Percentiles rank a stretch among this genome's conserved stretches.
Evolutionary conservation across 2,888 invertebrate genomes (phyloP).

Genomic region (Pilophorus perplexus): DNA sequence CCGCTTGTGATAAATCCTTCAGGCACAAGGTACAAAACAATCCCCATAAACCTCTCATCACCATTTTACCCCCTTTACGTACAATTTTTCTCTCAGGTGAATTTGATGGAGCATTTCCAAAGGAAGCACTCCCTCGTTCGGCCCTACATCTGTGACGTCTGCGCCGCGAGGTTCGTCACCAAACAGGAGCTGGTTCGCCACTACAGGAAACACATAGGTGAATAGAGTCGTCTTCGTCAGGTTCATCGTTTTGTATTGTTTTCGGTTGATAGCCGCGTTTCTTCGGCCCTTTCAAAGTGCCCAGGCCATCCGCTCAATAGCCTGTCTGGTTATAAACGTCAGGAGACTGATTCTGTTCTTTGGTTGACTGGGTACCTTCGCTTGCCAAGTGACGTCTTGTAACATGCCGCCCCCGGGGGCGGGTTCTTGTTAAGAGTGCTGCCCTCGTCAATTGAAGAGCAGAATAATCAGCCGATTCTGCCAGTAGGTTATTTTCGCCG

Average conservation of each 20-base stretch:
- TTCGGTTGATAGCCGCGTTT: neutral
- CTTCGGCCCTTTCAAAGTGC: neutral
- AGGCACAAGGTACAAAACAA: constrained; percentile 44
- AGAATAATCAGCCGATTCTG: too few relatives aligned
- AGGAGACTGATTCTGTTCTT: too few relatives aligned
- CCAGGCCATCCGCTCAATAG: neutral
- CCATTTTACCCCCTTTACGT: too few relatives aligned
- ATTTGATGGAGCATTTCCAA: constrained; percentile 46
- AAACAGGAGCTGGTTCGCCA: constrained; percentile 46
- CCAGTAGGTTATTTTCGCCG: too few relatives aligned
- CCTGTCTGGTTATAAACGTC: neutral
- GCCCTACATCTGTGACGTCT: constrained; percentile 46
- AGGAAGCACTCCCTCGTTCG: constrained; percentile 45
- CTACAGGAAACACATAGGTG: constrained; percentile 46
- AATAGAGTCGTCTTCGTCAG: constrained; percentile 18
- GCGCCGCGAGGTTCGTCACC: constrained; percentile 46
- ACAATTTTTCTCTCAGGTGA: constrained; percentile 42
- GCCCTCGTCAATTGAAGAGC: too few relatives aligned
- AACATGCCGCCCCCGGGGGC: too few relatives aligned
- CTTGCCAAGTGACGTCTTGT: too few relatives aligned
- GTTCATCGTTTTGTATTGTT: neutral
- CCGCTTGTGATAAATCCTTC: constrained; percentile 45
- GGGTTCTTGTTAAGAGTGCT: too few relatives aligned
- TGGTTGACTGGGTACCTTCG: too few relatives aligned
- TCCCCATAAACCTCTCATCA: neutral